Evolutionary conservation across 2,113 vertebrate genomes (phyloP).

Genomic region (Phalacrocorax aristotelis): DNA sequence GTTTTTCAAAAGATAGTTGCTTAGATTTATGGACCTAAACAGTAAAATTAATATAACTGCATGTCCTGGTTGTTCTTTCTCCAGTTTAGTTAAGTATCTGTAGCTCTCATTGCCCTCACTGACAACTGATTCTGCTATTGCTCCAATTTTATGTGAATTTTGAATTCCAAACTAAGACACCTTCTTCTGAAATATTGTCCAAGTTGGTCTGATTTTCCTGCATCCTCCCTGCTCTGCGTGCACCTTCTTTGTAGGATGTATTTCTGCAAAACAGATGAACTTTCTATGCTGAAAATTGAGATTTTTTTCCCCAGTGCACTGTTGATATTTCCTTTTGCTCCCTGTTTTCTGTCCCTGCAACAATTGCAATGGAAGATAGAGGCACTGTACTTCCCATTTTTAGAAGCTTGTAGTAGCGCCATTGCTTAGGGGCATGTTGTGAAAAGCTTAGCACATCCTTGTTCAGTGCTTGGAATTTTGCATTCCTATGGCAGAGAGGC

Average conservation of each 20-base stretch:
- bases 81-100: background rate
- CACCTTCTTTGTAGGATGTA: background rate
- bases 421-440: conserved; percentile 13
- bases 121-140: background rate
- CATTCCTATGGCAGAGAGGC: conserved; percentile 18
- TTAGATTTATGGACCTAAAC: background rate
- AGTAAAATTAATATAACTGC: background rate
- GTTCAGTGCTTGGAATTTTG: background rate
- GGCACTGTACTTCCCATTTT: background rate
- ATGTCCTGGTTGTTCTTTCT: background rate
- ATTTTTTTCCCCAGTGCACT: background rate
- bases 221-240: background rate
- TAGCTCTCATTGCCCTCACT: background rate
- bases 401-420: background rate
- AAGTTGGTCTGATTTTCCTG: background rate
- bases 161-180: background rate
- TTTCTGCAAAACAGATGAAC: background rate
- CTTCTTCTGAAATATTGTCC: background rate
- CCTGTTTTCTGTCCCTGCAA: background rate
- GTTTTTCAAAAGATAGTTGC: background rate
- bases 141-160: background rate
- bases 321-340: background rate
- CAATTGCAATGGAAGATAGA: background rate
- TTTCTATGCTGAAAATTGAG: background rate
- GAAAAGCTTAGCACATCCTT: conserved; percentile 40